Conservation (phyloP, 2,797 vertebrate genomes). For the Sebastes cheni region DNA sequence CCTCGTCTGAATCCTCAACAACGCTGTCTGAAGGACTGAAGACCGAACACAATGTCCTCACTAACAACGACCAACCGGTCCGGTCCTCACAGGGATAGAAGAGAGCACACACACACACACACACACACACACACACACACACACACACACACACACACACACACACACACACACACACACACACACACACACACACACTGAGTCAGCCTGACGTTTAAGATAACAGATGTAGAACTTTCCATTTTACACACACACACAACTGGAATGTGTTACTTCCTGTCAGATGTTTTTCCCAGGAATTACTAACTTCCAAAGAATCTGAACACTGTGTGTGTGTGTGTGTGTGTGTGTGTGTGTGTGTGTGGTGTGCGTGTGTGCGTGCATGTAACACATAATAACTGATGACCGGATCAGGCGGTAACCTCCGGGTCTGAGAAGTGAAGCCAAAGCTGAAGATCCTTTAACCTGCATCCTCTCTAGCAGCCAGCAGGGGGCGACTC, state of each 20-base stretch:
- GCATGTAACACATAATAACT: no score
- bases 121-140: background rate
- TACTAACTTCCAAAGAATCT: background rate
- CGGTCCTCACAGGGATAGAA: background rate
- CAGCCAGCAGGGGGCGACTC: no score
- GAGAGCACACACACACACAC: background rate
- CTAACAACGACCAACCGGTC: background rate
- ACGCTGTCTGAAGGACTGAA: background rate
- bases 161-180: no score
- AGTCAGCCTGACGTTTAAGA: background rate
- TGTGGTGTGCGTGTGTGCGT: no score
- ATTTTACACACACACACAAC: background rate
- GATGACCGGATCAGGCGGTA: no score
- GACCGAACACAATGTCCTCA: background rate
- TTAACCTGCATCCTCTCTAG: accelerated
- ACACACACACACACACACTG: no score
- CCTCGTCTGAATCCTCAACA: background rate
- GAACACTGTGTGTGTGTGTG: background rate
- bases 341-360: no score
- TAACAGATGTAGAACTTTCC: background rate
- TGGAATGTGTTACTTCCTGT: background rate
- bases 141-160: background rate
- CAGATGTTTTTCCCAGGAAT: background rate
- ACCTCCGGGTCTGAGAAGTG: no score
- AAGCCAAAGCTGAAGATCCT: no score